Base-by-base conservation (phyloP, 2,797 vertebrate species). In the Sebastes hubbsi region DNA sequence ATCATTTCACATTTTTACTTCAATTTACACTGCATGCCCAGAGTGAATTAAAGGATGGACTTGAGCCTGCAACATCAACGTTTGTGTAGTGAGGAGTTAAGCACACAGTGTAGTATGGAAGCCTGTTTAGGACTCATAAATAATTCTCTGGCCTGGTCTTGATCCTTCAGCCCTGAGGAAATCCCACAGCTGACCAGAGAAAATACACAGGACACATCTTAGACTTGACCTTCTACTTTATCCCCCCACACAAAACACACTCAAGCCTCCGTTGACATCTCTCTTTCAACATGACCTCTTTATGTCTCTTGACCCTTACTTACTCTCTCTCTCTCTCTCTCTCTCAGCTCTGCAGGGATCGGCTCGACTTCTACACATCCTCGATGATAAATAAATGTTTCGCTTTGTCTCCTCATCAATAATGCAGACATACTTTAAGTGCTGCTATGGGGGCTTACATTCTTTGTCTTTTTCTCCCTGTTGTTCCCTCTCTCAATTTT, bases 321-420 rank as follows among this genome's bases (percentile, higher is more conserved):
- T 56, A 13, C 75, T 82, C 62, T 75, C 59, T 79, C 32, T 29
- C 27, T 29, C 72, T 81, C 38, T 59, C 60, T 87, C 72, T 81
- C 64, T 83, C 80, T 77, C 74, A 76, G 77, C 84, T 90, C 92
- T 89, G 72, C 82, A 55, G 90, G 87, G 88, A 91, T 88, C 79
- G 10, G 27, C 85, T 87, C 52, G 63, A 80, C 84, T 75, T 88
- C 83, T 81, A 79, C 85, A 83, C 88, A 80, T 88, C 94, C 85
- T 87, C 73, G 55, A 95, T 65, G 81, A 92, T 96, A 96, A 97
- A 97, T 97, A 97, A 97, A 97, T 97, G 97, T 97, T 97, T 97
- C 96, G 93, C 95, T 96, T 95, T 93, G 92, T 92, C 82, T 96
- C 87, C 75, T 92, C 91, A 97, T 99, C 96, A 98, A 98, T 98